These are phyloP conservation scores for Penaeus monodon DNA, from an alignment of 2,888 invertebrate genomes.

Conservation along the genomic window DNA sequence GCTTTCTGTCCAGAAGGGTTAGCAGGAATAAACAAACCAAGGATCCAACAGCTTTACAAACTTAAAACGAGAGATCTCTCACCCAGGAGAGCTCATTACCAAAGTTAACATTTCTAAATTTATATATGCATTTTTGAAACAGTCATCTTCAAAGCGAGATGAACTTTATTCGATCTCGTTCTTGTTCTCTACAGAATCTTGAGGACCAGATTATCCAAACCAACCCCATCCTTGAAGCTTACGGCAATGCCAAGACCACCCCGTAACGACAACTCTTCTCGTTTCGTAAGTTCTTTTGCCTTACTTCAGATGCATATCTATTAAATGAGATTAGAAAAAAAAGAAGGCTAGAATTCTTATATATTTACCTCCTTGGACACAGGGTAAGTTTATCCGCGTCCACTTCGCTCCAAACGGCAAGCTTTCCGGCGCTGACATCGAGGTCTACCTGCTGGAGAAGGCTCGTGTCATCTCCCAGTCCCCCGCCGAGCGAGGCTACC, in stretches of 20 bases:
- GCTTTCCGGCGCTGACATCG: conserved; percentile 99
- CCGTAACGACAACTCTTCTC: conserved; percentile 99
- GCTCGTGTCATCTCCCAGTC: conserved; percentile 99
- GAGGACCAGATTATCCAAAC: conserved; percentile 99
- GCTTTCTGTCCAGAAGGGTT: too few relatives aligned
- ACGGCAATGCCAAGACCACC: conserved; percentile 99
- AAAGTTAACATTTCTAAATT: too few relatives aligned
- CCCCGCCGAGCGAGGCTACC: conserved; percentile 97
- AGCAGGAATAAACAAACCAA: too few relatives aligned
- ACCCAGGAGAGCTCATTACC: too few relatives aligned
- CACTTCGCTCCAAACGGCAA: conserved; percentile 99
- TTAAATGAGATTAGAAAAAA: too few relatives aligned
- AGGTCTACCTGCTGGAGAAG: conserved; percentile 99
- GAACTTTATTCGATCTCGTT: too few relatives aligned
- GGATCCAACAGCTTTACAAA: too few relatives aligned
- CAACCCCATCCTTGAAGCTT: conserved; percentile 98
- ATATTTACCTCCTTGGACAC: conserved; percentile 78
- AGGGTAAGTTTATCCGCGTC: conserved; percentile 99
- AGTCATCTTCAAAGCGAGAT: too few relatives aligned
- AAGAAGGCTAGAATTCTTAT: too few relatives aligned
- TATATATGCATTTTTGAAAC: too few relatives aligned
- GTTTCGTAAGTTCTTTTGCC: conserved; percentile 90
- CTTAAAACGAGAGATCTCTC: too few relatives aligned
- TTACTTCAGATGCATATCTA: too few relatives aligned
- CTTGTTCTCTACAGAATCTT: conserved; percentile 76